Evolutionary conservation across 2,888 invertebrate genomes (phyloP), one percentile per base, ranked within the genome.

Genomic region (Ochropleura plecta): DNA sequence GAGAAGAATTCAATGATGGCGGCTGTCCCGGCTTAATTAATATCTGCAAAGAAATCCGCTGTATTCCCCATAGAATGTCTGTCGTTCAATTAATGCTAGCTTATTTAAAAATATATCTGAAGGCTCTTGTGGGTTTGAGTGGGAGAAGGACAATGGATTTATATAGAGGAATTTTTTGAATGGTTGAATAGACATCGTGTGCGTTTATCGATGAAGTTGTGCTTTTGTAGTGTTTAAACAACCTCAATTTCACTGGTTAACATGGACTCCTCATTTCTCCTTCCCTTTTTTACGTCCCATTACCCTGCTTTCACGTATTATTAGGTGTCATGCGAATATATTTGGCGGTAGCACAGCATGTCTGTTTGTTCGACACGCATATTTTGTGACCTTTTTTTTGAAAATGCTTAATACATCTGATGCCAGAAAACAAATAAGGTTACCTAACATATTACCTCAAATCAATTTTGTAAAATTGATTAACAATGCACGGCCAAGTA

Each of bases 21-120:
- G 16, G 51, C 49, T 63, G 73, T 76, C 70, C 63, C 44, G 8
- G 16, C 51, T 65, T 85, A 87, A 87, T 86, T 83, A 81, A 74
- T 70, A 76, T 46, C 60, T 72, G 74, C 77, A 70, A 85, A 74
- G 66, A 74, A 74, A 83, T 76, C 75, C 66, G 46, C 65, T 73
- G 51, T 79, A 73, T 86, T 84, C 76, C 70, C 70, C 48, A 71
- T 73, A 59, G 79, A 78, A 78, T 70, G 20, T 18, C 62, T 71
- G 73, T 60, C 73, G 66, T 76, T 63, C 70, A 83, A 83, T 87
- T 73, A 73, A 81, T 70, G 53, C 66, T 63, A 49, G 69, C 44
- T 76, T 71, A 79, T 76, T 70, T 75, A 65, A 72, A n/a, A 63
- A n/a, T 69, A 66, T 46, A 73, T 67, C 42, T 59, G 40, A 66